Conservation (phyloP, 92 coral and sea anemone species). For the Ricordea florida region DNA sequence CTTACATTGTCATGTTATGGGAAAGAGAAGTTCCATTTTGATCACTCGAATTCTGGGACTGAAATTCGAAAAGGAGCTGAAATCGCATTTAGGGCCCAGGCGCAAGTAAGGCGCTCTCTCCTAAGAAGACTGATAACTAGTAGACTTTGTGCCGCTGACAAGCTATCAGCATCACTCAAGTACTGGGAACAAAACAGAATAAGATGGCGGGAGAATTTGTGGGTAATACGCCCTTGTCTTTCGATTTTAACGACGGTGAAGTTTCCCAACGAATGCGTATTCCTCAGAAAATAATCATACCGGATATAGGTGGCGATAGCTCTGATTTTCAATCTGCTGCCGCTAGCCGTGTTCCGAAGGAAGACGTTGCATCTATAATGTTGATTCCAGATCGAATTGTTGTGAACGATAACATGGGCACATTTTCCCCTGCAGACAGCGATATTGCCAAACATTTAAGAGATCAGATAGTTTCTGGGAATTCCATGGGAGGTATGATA, state of each 20-base stretch:
- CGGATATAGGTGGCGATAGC: slow-evolving; percentile 47
- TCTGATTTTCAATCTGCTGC: slow-evolving; percentile 14
- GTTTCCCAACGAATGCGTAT: slow-evolving; percentile 73
- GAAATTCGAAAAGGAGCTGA: too few relatives aligned
- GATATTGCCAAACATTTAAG: slow-evolving; percentile 71
- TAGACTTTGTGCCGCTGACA: neutral
- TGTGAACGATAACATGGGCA: slow-evolving; percentile 60
- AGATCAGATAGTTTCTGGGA: slow-evolving; percentile 65
- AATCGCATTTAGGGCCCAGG: too few relatives aligned
- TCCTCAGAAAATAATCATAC: slow-evolving; percentile 84
- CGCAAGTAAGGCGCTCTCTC: too few relatives aligned
- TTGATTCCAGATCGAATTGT: slow-evolving; percentile 91
- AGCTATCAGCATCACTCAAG: neutral
- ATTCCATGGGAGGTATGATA: slow-evolving; percentile 83
- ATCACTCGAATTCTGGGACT: too few relatives aligned
- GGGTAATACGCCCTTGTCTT: slow-evolving; percentile 33
- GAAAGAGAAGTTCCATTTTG: too few relatives aligned
- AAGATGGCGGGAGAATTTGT: slow-evolving; percentile 16
- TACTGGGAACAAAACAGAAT: too few relatives aligned
- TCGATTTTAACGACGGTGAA: slow-evolving; percentile 64
- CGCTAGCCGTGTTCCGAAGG: neutral
- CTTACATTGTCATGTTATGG: too few relatives aligned
- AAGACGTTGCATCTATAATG: slow-evolving; percentile 62
- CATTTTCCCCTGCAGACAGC: slow-evolving; percentile 35
- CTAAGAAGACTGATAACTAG: neutral